Base-by-base conservation (phyloP, 2,888 invertebrate species). In the Tineola bisselliella region DNA sequence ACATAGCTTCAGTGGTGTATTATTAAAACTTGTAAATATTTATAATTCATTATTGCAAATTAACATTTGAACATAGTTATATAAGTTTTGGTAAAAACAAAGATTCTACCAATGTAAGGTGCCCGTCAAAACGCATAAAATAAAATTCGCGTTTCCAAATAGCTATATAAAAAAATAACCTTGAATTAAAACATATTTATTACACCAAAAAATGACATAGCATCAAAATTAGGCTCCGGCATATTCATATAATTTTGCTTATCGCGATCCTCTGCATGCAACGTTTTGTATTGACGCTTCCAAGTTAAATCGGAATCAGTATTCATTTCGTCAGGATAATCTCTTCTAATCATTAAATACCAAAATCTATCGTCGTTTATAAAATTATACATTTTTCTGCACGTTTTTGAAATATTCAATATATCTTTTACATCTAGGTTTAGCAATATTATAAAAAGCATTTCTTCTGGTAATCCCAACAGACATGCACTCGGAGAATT, bases 281-380 rank as follows among this genome's bases (percentile, higher is more conserved):
- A 63, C 61, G 68, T 65, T 61, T 64, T 69, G 63, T 76, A 76
- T 61, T 62, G 63, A 30, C 64, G 65, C 13, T 63, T 63, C 71
- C 72, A 72, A 60, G 64, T 63, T 54, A 33, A 62, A 54, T 62
- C 66, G 15, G 4, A 3, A 1, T 62, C 66, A 62, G 61, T 63
- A 6, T 25, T 25, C 63, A 67, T 65, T 63, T 64, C 62, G 60
- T 63, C 64, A 12, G 67, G 62, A 63, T 74, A 76, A 70, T 76
- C 76, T 63, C 75, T 68, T 59, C 63, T 68, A 48, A 64, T 72
- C 62, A 77, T 67, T 25, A 61, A 65, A 30, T 60, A 67, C 76
- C 76, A 75, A 19, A 75, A 64, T n/a, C 64, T 62, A 62, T 73
- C 70, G 30, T 69, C 65, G 59, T 69, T 68, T 44, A 70, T 64